Base-by-base conservation (phyloP, 2,888 invertebrate genomes). In the Dendrolimus pini region DNA sequence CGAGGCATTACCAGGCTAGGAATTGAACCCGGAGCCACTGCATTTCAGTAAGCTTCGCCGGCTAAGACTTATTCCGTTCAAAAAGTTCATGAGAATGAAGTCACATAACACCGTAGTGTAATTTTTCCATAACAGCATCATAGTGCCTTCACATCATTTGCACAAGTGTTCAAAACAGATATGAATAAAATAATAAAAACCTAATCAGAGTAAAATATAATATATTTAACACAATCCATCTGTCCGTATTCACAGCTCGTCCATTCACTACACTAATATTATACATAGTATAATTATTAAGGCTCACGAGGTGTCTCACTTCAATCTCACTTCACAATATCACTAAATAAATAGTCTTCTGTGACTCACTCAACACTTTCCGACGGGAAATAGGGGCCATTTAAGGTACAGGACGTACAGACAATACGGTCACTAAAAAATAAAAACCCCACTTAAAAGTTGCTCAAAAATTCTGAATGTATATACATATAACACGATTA, bases 251-350 rank as follows among this genome's bases (percentile, higher is more conserved):
- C 86, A 85, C 87, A 84, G 83, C 84, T 69, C 83, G 59, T 67
- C 63, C 47, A 47, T 68, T 75, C 69, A 64, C 68, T 85, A 86
- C 68, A 67, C 83, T 86, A 85, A 65, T 88, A 30, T 89, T 89
- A 68, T 88, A 89, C 88, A 89, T 78, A 77, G 73, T 80, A 80
- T 74, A 80, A 78, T 82, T 82, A 83, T 78, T 88, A 89, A 89
- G 89, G 89, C 89, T 86, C 74, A 74, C 58, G 56, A 58, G 60
- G 41, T 47, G 47, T 47, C 47, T 47, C 47, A 47, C 47, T 47
- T 47, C 47, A 47, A 47, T n/a, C 13, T 56, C 56, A 56, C 56
- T 56, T n/a, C 47, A 47, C 47, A 54, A 13, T 54, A 54, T 18
- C 13, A 47, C 47, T 47, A 47, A 47, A 47, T 47, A 47, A 47